phyloP scores from a whole-genome alignment of 2,797 vertebrate genomes.

The Anguilla marmorata region DNA sequence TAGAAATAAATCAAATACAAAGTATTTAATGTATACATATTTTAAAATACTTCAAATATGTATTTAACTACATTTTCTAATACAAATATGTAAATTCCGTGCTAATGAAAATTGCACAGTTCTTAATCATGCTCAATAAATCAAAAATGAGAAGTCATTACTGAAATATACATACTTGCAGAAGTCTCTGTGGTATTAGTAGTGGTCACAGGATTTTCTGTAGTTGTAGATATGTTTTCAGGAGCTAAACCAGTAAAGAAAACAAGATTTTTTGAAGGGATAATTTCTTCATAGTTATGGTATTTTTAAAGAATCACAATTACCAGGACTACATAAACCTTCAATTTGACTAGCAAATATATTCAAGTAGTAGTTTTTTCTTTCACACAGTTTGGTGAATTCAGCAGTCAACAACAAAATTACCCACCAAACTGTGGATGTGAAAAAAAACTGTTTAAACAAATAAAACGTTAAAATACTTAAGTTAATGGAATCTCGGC shows the following conservation, averaged over 20 bases:
- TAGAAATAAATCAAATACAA: too few relatives aligned
- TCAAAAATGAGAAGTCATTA: neutral
- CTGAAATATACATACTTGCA: conserved; percentile 37
- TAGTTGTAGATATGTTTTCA: neutral
- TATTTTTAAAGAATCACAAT: neutral
- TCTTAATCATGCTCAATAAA: too few relatives aligned
- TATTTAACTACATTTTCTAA: neutral
- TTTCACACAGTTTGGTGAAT: too few relatives aligned
- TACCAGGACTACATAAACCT: neutral
- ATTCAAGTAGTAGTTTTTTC: too few relatives aligned
- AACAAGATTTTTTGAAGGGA: neutral
- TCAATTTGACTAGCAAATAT: neutral
- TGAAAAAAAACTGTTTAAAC: neutral
- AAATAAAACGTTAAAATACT: too few relatives aligned
- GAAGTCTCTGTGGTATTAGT: conserved; percentile 22
- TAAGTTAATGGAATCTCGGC: too few relatives aligned
- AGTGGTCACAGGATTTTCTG: neutral
- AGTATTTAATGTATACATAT: too few relatives aligned
- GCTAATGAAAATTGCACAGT: neutral
- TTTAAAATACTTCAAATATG: too few relatives aligned
- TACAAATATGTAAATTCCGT: neutral
- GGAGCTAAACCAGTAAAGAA: conserved; percentile 26
- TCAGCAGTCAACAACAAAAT: neutral
- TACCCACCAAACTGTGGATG: too few relatives aligned
- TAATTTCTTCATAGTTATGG: neutral